These are phyloP conservation scores for Zenarchopterus dispar DNA, from an alignment of 2,797 vertebrate genomes.

Conservation along the genomic window DNA sequence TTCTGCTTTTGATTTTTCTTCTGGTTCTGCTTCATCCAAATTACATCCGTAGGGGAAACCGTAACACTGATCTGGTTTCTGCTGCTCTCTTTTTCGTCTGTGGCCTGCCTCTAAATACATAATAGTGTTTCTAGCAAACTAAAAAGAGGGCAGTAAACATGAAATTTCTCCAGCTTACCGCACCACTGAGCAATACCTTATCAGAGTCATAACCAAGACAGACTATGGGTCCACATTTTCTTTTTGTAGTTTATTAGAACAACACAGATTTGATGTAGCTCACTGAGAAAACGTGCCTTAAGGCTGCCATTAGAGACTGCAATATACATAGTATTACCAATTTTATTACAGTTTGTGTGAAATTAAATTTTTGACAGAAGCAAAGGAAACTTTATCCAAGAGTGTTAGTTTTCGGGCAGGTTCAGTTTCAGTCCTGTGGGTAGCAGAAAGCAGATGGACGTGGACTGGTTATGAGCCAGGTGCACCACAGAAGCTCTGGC, in stretches of 20 bases:
- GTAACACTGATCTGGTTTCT: conserved; percentile 20
- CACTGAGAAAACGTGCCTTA: conserved; percentile 14
- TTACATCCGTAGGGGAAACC: conserved; percentile 13
- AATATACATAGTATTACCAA: conserved; percentile 2
- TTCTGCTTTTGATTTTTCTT: no score
- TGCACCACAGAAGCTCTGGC: conserved; percentile 22
- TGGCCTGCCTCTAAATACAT: conserved; percentile 11
- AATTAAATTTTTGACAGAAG: conserved; percentile 7
- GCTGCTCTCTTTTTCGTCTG: conserved; percentile 11
- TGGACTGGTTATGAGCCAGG: conserved; percentile 47
- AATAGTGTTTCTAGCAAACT: conserved; percentile 9
- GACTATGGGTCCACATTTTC: conserved; percentile 20
- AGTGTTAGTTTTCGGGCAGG: conserved; percentile 8
- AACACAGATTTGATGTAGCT: conserved; percentile 23
- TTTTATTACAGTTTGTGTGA: conserved; percentile 20
- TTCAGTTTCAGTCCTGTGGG: conserved; percentile 23
- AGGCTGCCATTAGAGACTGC: not conserved
- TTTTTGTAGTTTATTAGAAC: conserved; percentile 38
- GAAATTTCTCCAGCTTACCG: conserved; percentile 37
- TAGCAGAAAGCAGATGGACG: conserved; percentile 45
- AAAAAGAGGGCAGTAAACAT: conserved; percentile 33
- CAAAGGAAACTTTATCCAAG: conserved; percentile 17
- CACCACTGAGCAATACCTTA: conserved; percentile 47
- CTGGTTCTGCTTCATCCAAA: conserved; percentile 12
- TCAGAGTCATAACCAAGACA: conserved; percentile 36